Percentiles rank a stretch among this genome's conserved stretches.
phyloP scores from a whole-genome alignment of 2,113 vertebrate genomes.

The Pycnonotus jocosus region DNA sequence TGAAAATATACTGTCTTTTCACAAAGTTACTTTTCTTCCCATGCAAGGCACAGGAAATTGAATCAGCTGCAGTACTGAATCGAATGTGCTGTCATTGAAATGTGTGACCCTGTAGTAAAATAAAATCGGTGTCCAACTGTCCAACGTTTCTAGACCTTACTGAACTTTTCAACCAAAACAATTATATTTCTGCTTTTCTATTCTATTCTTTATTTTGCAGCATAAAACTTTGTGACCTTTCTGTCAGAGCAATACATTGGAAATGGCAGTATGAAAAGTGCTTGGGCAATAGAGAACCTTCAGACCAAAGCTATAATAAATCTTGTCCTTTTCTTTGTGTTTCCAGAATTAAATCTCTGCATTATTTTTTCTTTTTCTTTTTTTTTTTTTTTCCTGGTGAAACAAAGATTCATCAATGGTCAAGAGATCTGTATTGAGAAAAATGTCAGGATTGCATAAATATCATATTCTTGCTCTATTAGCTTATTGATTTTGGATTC shows the following conservation, averaged over 20 bases:
- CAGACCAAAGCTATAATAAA: background rate
- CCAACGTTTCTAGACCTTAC: background rate
- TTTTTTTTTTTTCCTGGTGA: background rate
- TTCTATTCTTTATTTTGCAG: constrained; percentile 27
- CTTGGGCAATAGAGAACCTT: background rate
- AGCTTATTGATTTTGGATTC: background rate
- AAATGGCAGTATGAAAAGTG: constrained; percentile 26
- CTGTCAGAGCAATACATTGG: background rate
- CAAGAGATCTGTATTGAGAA: background rate
- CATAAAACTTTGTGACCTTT: constrained; percentile 28
- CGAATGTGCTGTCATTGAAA: background rate
- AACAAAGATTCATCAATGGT: background rate
- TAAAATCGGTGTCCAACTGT: constrained; percentile 3
- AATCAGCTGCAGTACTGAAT: background rate
- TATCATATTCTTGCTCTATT: background rate
- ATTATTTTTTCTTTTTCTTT: too few species aligned
- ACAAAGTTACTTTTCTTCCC: background rate
- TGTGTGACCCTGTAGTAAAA: background rate
- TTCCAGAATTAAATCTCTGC: background rate
- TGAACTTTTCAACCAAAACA: constrained; percentile 39
- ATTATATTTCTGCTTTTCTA: constrained; percentile 33
- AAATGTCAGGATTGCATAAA: background rate
- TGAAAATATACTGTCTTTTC: background rate
- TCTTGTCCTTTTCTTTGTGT: background rate
- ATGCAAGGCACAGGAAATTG: background rate